Base-by-base conservation (phyloP, 2,888 invertebrate species). In the Cheiracanthium punctorium region DNA sequence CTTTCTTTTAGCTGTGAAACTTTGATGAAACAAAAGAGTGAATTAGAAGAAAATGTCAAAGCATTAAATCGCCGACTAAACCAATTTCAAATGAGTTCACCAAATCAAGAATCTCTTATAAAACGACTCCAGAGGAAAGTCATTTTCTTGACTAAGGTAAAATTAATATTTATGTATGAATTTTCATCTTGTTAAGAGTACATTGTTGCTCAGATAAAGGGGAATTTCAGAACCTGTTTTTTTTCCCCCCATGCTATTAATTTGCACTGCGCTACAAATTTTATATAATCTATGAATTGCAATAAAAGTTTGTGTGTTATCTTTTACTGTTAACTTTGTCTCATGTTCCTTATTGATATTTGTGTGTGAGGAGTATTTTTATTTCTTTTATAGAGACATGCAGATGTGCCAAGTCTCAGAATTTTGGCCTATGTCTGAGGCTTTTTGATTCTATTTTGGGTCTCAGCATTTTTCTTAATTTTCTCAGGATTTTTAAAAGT, bases 81-180 rank as follows among this genome's bases (percentile, higher is more conserved):
- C 33, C 79, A 79, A 29, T 29, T n/a, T 33, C 84, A 85, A 69
- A 32, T 30, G n/a, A 74, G 70, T n/a, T 52, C 67, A 41, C 73
- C 79, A 24, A 52, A 28, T n/a, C 73, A 74, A 58, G 84, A 85
- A 32, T 79, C 73, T 41, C 65, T 74, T 74, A 32, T 85, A n/a
- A 85, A 85, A 74, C 79, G 84, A n/a, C 43, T 80, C 17, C 84
- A 85, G 28, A 29, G 84, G 58, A 85, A 85, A 79, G 67, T 74
- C 17, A 74, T 85, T n/a, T 80, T 85, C 41, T 32, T 85, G 32
- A 24, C 69, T 52, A 85, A 80, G 70, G 84, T 85, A 84, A 29
- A 0, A 43, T 43, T 64, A n/a, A n/a, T n/a, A n/a, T n/a, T n/a
- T n/a, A n/a, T n/a, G n/a, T n/a, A n/a, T 52, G n/a, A 20, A 2